Evolutionary conservation across 2,113 vertebrate genomes (phyloP).

Genomic region (Empidonax alnorum): DNA sequence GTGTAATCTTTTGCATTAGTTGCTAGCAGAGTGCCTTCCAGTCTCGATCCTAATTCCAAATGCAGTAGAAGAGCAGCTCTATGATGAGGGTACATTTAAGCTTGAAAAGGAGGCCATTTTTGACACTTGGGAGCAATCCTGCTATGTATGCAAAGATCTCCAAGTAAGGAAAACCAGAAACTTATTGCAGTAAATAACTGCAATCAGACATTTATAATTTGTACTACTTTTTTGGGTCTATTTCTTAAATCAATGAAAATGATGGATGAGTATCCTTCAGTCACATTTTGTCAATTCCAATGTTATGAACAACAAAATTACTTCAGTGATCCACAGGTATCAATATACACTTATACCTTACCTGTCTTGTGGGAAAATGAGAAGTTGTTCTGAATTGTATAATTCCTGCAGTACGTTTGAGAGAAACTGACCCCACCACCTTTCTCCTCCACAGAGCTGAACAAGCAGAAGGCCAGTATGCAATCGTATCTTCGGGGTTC

Average conservation of each 20-base stretch:
- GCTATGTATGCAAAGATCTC: background rate
- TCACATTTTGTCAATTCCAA: background rate
- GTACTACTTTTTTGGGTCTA: background rate
- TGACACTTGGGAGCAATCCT: background rate
- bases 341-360: slow-evolving; percentile 12
- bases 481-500: slow-evolving; percentile 95
- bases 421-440: slow-evolving; percentile 99
- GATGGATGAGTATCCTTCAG: background rate
- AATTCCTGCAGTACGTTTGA: slow-evolving; percentile 97
- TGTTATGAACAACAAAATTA: background rate
- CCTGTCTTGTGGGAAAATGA: slow-evolving; percentile 99
- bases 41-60: background rate
- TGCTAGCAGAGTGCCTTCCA: background rate
- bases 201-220: background rate
- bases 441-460: slow-evolving; percentile 94
- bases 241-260: background rate
- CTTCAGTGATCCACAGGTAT: background rate
- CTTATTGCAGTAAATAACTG: background rate
- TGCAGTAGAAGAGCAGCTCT: background rate
- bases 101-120: background rate
- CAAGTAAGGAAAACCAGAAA: background rate
- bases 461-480: slow-evolving; percentile 95
- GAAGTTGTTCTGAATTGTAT: slow-evolving; percentile 97
- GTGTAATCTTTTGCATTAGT: background rate
- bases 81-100: background rate